Conservation (phyloP, 2,797 vertebrate species). For the Orientallactaga sibirica region DNA sequence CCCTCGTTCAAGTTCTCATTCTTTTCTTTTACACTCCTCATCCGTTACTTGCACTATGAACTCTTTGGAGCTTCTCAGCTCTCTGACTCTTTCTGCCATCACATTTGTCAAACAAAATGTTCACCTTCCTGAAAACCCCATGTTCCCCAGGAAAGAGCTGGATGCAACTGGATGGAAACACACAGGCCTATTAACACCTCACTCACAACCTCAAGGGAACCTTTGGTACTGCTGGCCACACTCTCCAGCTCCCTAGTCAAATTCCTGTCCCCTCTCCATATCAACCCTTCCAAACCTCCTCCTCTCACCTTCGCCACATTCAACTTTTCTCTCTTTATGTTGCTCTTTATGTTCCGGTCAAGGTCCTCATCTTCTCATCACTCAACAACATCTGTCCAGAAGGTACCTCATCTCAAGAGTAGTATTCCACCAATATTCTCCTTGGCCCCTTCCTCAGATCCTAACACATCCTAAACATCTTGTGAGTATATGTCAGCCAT, state of each 20-base stretch:
- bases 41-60: neutral
- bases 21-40: neutral
- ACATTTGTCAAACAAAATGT: neutral
- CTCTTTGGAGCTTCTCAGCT: neutral
- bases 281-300: neutral
- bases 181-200: neutral
- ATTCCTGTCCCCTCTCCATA: neutral
- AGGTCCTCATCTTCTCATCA: neutral
- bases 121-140: neutral
- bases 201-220: neutral
- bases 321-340: neutral
- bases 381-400: neutral
- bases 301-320: neutral
- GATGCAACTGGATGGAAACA: neutral
- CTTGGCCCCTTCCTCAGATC: conserved; percentile 18
- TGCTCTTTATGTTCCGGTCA: neutral
- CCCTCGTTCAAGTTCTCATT: neutral
- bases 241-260: neutral
- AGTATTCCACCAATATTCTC: neutral
- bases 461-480: neutral
- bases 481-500: neutral
- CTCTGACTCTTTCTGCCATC: neutral
- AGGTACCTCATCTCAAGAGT: neutral
- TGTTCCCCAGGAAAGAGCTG: neutral
- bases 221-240: neutral